Evolutionary conservation across 2,888 invertebrate species (phyloP).

Genomic region (Chrysodeixis includens): DNA sequence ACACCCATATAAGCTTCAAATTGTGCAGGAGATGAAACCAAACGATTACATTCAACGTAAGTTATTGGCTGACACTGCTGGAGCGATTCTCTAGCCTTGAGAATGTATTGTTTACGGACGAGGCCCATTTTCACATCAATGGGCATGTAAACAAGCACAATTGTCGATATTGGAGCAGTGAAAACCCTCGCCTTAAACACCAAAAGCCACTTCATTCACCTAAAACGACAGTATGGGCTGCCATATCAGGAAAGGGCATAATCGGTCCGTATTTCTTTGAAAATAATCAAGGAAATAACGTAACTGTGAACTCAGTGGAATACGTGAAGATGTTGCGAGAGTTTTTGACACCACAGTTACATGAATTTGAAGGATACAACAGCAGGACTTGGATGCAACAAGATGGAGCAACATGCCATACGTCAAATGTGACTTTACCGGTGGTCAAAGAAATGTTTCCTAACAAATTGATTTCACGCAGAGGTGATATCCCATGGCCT

Average conservation of each 20-base stretch:
- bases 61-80: slow-evolving; percentile 26
- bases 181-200: slow-evolving; percentile 48
- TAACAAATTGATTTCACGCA: too few species aligned
- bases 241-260: too few species aligned
- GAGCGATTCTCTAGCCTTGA: slow-evolving; percentile 27
- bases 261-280: slow-evolving; percentile 58
- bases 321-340: slow-evolving; percentile 45
- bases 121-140: slow-evolving; percentile 46
- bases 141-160: slow-evolving; percentile 49
- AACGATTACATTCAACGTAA: slow-evolving; percentile 25
- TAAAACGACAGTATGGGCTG: slow-evolving; percentile 50
- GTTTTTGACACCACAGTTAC: slow-evolving; percentile 45
- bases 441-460: slow-evolving; percentile 21
- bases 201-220: slow-evolving; percentile 45
- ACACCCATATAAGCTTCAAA: slow-evolving; percentile 10
- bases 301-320: slow-evolving; percentile 21
- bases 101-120: slow-evolving; percentile 22
- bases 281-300: slow-evolving; percentile 27
- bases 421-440: slow-evolving; percentile 35
- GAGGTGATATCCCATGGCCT: too few species aligned
- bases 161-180: slow-evolving; percentile 46
- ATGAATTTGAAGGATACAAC: slow-evolving; percentile 35
- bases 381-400: slow-evolving; percentile 45
- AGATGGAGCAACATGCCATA: slow-evolving; percentile 50
- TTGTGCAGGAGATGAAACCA: slow-evolving; percentile 26